Conservation (phyloP, 2,113 vertebrate genomes). For the Brienomyrus brachyistius region DNA sequence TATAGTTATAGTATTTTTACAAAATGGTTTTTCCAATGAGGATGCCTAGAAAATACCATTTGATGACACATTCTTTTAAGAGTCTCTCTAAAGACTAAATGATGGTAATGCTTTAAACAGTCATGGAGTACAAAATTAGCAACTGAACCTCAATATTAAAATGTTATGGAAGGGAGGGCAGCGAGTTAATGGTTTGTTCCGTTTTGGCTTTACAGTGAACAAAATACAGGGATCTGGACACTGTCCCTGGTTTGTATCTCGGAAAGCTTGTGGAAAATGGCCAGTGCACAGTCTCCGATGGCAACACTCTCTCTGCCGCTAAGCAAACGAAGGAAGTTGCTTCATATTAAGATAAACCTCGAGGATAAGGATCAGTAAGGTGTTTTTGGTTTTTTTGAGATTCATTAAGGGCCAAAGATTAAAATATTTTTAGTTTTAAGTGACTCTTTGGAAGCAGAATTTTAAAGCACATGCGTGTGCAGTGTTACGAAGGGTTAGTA, state of each 20-base stretch:
- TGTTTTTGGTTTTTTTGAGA: background rate
- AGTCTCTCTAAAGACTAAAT: background rate
- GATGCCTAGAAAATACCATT: background rate
- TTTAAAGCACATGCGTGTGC: background rate
- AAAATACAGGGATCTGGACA: background rate
- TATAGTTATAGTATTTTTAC: background rate
- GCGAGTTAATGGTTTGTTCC: background rate
- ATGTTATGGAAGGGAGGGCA: background rate
- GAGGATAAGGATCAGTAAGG: background rate
- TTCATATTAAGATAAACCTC: background rate
- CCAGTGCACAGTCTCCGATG: background rate
- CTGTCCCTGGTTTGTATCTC: background rate
- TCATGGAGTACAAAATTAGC: background rate
- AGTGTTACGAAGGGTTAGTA: background rate
- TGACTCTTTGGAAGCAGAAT: background rate
- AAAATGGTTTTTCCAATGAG: background rate
- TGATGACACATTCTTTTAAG: conserved; percentile 1
- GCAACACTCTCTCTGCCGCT: background rate
- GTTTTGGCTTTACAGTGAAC: background rate
- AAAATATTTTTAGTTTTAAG: background rate
- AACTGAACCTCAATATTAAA: background rate
- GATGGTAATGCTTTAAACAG: background rate
- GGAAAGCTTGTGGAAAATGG: background rate
- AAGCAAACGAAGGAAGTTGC: background rate
- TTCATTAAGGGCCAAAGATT: background rate